Evolutionary conservation across 2,888 invertebrate species (phyloP).

Genomic region (Andrena marginata): DNA sequence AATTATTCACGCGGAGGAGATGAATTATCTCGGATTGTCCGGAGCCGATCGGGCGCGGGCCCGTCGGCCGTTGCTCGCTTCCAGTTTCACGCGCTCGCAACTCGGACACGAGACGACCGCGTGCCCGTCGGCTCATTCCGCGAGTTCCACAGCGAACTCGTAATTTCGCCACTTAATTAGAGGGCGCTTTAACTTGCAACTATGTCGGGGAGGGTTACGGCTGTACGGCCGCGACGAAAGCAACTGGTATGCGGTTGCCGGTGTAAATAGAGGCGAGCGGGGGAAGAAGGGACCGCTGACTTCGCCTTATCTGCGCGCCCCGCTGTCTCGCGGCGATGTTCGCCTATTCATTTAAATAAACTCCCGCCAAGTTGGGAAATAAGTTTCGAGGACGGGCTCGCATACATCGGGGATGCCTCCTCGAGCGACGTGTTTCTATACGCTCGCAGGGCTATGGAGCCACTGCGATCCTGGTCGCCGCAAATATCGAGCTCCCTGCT

Average conservation of each 20-base stretch:
- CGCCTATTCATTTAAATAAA: conserved; percentile 62
- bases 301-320: conserved; percentile 43
- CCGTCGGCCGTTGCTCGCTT: not conserved
- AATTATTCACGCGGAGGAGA: not conserved
- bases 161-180: conserved; percentile 59
- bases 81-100: conserved; percentile 15
- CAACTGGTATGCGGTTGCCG: conserved; percentile 48
- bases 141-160: conserved; percentile 43
- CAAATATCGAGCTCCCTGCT: not conserved
- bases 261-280: conserved; percentile 41
- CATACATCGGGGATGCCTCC: conserved; percentile 35
- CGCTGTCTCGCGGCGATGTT: conserved; percentile 14
- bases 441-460: not conserved
- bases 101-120: not conserved
- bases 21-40: not conserved
- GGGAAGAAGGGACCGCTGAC: conserved; percentile 20
- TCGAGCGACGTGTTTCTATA: conserved; percentile 6
- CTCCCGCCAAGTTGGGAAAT: conserved; percentile 56
- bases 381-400: conserved; percentile 48
- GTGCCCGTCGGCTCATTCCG: conserved; percentile 49
- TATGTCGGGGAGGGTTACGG: conserved; percentile 11
- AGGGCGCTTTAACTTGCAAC: conserved; percentile 42
- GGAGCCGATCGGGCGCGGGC: not conserved
- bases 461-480: too few species aligned
- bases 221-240: conserved; percentile 50